phyloP scores from a whole-genome alignment of 2,113 vertebrate genomes.

The Ceyx melanurus region DNA sequence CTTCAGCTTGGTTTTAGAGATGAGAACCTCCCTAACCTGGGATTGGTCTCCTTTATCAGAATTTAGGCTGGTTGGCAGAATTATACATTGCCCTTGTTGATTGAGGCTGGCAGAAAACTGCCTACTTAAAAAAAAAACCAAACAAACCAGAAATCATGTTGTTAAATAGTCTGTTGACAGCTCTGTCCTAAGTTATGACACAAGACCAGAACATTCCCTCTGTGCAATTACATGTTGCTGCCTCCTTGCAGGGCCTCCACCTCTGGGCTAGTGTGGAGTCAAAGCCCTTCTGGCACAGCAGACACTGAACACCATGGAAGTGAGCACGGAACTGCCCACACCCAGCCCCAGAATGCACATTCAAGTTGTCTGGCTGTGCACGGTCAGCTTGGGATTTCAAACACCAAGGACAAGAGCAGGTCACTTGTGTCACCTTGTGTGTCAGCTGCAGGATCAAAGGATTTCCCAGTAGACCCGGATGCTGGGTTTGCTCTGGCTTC shows the following conservation, averaged over 20 bases:
- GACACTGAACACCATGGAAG: rapidly evolving
- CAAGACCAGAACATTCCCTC: not conserved
- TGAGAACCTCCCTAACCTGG: not conserved
- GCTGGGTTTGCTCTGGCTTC: not conserved
- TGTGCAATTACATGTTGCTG: not conserved
- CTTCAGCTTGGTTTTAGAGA: not conserved
- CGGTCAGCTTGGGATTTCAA: not conserved
- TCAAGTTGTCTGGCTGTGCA: not conserved
- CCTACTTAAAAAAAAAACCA: not conserved
- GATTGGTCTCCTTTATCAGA: not conserved
- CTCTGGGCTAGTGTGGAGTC: not conserved
- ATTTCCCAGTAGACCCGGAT: not conserved
- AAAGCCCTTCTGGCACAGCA: not conserved
- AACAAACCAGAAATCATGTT: not conserved
- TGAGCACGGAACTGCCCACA: rapidly evolving
- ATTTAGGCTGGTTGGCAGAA: not conserved
- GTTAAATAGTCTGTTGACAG: conserved; percentile 9
- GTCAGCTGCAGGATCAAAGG: not conserved
- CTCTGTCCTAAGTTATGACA: not conserved
- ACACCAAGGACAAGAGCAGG: not conserved
- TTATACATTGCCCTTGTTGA: not conserved
- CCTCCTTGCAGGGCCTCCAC: not conserved
- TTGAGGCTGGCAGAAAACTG: not conserved
- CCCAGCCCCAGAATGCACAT: not conserved
- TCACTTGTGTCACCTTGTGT: not conserved